A percentile compares a stretch with the other conserved stretches of the same genome.
phyloP scores from a whole-genome alignment of 2,113 vertebrate genomes.

The Thamnophis sirtalis region DNA sequence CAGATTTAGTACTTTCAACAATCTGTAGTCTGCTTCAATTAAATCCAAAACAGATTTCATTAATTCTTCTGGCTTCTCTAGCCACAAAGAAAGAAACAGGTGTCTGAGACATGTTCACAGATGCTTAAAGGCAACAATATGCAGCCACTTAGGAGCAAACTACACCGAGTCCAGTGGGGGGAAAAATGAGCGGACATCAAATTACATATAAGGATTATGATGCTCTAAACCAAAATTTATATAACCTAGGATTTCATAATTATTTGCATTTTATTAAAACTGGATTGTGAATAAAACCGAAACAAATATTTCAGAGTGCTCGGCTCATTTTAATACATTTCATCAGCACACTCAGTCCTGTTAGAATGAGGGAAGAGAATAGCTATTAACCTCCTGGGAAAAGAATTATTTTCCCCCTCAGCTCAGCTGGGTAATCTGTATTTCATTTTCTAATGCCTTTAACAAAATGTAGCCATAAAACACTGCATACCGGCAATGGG shows the following conservation, averaged over 20 bases:
- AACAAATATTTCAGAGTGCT: slow-evolving; percentile 60
- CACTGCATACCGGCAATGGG: slow-evolving; percentile 65
- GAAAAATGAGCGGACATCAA: not conserved
- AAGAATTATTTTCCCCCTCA: slow-evolving; percentile 43
- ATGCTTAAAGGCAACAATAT: not conserved
- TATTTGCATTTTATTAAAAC: slow-evolving; percentile 35
- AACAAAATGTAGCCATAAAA: slow-evolving; percentile 72
- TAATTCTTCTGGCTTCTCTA: slow-evolving; percentile 23
- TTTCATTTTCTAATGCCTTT: slow-evolving; percentile 54
- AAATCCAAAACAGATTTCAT: slow-evolving; percentile 48
- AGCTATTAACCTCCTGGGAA: slow-evolving; percentile 58
- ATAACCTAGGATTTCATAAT: not conserved
- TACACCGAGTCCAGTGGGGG: not conserved
- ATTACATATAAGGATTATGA: not conserved
- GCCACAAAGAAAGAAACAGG: slow-evolving; percentile 22
- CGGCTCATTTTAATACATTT: slow-evolving; percentile 55
- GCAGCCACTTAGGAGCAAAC: not conserved
- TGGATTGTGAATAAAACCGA: slow-evolving; percentile 21
- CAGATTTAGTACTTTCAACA: not conserved
- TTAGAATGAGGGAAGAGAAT: slow-evolving; percentile 50
- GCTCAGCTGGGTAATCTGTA: slow-evolving; percentile 36
- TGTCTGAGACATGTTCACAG: not conserved
- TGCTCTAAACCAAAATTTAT: slow-evolving; percentile 31
- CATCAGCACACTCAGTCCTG: slow-evolving; percentile 26
- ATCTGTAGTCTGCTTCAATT: not conserved